Base-by-base conservation (phyloP, 2,888 invertebrate species). In the Ephialtes manifestator region DNA sequence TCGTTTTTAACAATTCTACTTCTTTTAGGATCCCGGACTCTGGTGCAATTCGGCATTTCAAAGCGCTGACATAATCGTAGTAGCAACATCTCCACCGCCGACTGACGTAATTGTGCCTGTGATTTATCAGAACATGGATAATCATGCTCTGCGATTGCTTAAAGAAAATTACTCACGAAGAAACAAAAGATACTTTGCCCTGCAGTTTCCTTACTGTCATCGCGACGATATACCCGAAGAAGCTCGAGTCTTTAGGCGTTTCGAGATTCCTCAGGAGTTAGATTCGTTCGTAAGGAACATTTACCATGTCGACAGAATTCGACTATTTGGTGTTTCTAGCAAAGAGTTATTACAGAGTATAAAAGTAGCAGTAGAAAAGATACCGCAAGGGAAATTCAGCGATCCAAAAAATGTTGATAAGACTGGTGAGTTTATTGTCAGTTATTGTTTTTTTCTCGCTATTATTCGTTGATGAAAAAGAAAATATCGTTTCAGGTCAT, bases 11-110 rank as follows among this genome's bases (percentile, higher is more conserved):
- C 18, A n/a, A 35, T 35, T 63, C 13, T 35, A 0, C 46, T 65
- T 72, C 53, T 76, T 84, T 35, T 18, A 94, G 94, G 93, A 93
- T 87, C 92, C 93, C 1, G 90, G 90, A 18, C 79, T 90, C 4
- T 94, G 94, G 94, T 94, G 92, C 80, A 92, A 91, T 43, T 88
- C 89, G 10, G 93, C 93, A 68, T 93, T 94, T 74, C 83, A 89
- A 3, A 87, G 76, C 1, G 92, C 93, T 0, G 92, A 94, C 18
- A 87, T 91, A 13, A 88, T 94, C 79, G 84, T 94, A 39, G 88
- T 94, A 15, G 91, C 90, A 20, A 90, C 93, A 1, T 94, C 94
- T 3, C 94, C 94, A 18, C 87, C 88, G 1, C 78, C 86, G 4
- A 86, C 67, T 63, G 83, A 89, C 81, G 84, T 78, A 3, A 83